Evolutionary conservation across 2,113 vertebrate species (phyloP), one percentile per base, ranked within the genome.

Genomic region (Prinia subflava): DNA sequence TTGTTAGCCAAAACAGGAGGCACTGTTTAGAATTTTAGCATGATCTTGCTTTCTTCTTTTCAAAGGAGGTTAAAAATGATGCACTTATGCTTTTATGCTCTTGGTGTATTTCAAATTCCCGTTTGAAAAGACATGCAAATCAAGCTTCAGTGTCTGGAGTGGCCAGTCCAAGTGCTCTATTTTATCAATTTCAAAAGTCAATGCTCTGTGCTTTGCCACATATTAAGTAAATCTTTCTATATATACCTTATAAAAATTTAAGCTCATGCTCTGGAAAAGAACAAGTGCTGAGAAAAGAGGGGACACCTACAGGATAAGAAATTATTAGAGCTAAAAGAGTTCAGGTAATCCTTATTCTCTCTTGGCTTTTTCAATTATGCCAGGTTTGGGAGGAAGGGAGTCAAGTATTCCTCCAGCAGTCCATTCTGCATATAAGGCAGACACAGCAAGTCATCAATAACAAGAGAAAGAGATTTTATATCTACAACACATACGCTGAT

Each of bases 61-160:
- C 52, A 52, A 28, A 71, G 15, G 3, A 69, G 4, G 22, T 35
- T 83, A 65, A 88, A 79, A 76, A 49, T 57, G 0, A 30, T 46
- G 28, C 0, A 0, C 35, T 67, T 78, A 85, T 0, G 0, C 30
- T 85, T 23, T 35, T 35, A 47, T 17, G 15, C 25, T 64, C 20
- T 27, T 37, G 33, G 28, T 2, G 0, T 55, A 62, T 83, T 73
- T 76, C 78, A 85, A 62, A 53, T 14, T 62, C 23, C n/a, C 30
- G 44, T 76, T 85, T 85, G 25, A 83, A 86, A 71, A 15, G 5
- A 33, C 22, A 87, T 57, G 73, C 31, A 94, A 96, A 94, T 89
- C 31, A 78, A 71, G 28, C 44, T 68, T 59, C 76, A 18, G 52
- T 42, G 33, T 64, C 65, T 82, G n/a, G 14, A 73, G 69, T 65